These are phyloP conservation scores for Oophaga pumilio DNA, from an alignment of 2,113 vertebrate genomes.

Conservation along the genomic window DNA sequence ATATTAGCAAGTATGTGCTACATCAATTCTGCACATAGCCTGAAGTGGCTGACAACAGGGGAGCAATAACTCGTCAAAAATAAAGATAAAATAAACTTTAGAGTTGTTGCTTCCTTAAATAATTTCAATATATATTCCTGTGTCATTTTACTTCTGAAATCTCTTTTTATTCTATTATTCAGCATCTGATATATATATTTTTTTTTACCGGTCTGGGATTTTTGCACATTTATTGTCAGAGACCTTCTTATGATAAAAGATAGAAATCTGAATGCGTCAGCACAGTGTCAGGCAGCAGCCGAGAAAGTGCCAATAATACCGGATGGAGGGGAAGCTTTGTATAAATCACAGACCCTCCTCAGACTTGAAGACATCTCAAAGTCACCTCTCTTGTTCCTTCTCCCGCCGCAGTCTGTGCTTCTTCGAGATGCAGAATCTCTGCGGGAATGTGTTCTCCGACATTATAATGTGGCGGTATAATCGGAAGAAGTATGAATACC, in stretches of 20 bases:
- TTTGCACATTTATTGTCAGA: neutral
- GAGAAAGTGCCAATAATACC: neutral
- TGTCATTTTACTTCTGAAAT: neutral
- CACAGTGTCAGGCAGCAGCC: conserved; percentile 35
- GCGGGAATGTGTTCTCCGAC: neutral
- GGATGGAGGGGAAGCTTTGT: neutral
- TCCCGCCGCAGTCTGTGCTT: neutral
- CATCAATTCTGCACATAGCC: neutral
- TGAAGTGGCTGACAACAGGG: neutral
- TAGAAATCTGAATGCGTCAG: conserved; percentile 6
- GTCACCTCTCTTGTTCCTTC: neutral
- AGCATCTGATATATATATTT: neutral
- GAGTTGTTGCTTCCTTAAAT: neutral
- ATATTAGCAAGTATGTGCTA: neutral
- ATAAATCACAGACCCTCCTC: neutral
- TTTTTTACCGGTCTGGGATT: neutral
- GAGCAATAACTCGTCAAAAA: too few relatives aligned
- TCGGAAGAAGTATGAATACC: neutral
- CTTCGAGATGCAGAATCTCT: neutral
- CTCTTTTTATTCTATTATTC: neutral
- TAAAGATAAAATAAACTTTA: neutral
- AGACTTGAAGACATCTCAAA: neutral
- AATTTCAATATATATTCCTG: neutral
- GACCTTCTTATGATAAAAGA: conserved; percentile 22
- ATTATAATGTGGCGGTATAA: neutral